phyloP scores from a whole-genome alignment of 2,113 vertebrate genomes.

The Cygnus atratus region DNA sequence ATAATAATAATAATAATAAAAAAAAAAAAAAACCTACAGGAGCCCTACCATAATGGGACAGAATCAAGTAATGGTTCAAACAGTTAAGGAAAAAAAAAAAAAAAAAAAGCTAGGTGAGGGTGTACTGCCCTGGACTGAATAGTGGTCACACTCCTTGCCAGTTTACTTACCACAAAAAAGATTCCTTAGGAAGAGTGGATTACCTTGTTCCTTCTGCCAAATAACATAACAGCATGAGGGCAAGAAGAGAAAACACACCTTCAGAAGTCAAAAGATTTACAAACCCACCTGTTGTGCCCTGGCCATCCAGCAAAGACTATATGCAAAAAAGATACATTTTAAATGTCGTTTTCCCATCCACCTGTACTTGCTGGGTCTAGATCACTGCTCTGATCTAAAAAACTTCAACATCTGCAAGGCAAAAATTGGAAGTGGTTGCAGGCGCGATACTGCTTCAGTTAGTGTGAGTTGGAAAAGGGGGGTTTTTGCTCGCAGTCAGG shows the following conservation, averaged over 20 bases:
- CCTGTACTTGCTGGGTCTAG: not conserved
- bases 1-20: too few relatives aligned
- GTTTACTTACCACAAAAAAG: not conserved
- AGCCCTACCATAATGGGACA: not conserved
- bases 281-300: not conserved
- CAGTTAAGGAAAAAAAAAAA: not conserved
- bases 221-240: not conserved
- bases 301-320: not conserved
- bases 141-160: not conserved
- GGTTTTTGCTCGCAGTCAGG: not conserved
- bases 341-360: not conserved
- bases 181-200: not conserved
- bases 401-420: not conserved
- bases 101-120: not conserved
- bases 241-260: not conserved
- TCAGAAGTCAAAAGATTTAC: not conserved
- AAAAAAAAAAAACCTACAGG: not conserved
- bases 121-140: not conserved
- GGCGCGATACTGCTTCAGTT: not conserved
- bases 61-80: not conserved
- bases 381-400: not conserved
- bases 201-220: not conserved
- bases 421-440: not conserved
- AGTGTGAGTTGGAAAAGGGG: not conserved
- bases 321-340: not conserved